Evolutionary conservation across 2,888 invertebrate genomes (phyloP), one percentile per base, ranked within the genome.

Genomic region (Steromphala cineraria): DNA sequence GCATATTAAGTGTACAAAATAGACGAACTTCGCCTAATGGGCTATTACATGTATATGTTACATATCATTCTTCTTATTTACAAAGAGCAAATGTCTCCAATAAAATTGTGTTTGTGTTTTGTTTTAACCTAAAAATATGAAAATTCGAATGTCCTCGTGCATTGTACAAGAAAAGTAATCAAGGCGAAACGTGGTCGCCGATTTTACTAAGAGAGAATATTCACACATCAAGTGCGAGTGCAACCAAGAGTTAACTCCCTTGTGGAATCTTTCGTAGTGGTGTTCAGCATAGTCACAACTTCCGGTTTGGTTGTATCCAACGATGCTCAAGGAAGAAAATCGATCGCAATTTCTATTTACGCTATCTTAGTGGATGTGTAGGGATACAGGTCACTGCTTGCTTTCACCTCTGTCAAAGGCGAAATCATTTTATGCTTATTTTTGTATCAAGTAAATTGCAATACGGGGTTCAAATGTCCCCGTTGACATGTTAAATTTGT

Each of bases 261-360:
- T 71, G 71, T 28, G 8, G 2, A 40, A 15, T n/a, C 19, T 36
- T 71, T 19, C 36, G 8, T 15, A 31, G n/a, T 19, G 36, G 36
- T 36, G 17, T n/a, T 10, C 19, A 36, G 5, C n/a, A 31, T 40
- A 40, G 71, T 31, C 36, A 40, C 31, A 15, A 31, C 17, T 36
- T 71, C 36, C 71, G 31, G 71, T 10, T 17, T 71, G 28, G 40
- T 19, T 40, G 71, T 71, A 71, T 71, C 71, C 71, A 71, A 71
- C 71, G 71, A 71, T 71, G 71, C 71, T 71, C 24, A 19, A 17
- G 71, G 31, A 13, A n/a, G 36, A 71, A 71, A 71, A 71, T 71
- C 71, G 36, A 71, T 71, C 10, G 46, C 10, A 46, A 46, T 10
- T 46, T 46, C 46, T 46, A 46, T 46, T 46, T 46, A 46, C 46